These are phyloP conservation scores for Oxytorus armatus DNA, from an alignment of 2,888 invertebrate genomes.

Conservation along the genomic window DNA sequence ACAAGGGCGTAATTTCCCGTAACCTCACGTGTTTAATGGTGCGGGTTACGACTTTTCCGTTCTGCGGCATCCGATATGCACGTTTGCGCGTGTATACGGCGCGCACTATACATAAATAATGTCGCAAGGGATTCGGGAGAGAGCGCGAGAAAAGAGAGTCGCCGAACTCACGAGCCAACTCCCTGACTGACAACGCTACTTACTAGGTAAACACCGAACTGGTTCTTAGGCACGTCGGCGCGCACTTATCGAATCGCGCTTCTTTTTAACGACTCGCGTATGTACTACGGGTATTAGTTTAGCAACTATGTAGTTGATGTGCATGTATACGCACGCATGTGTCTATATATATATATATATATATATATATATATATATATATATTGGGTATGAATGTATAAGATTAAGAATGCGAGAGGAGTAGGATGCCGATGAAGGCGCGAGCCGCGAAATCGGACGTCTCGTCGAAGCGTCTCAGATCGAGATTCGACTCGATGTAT, in stretches of 20 bases:
- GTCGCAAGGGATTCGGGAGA: conserved; percentile 2
- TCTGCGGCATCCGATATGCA: not conserved
- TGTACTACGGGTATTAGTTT: conserved; percentile 32
- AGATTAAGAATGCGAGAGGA: conserved; percentile 43
- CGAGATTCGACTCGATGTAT: conserved; percentile 69
- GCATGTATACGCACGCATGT: conserved; percentile 4
- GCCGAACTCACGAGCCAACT: conserved; percentile 67
- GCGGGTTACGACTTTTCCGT: not conserved
- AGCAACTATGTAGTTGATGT: conserved; percentile 29
- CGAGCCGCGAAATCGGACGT: conserved; percentile 65
- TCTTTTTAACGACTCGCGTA: conserved; percentile 44
- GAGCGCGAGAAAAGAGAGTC: conserved; percentile 21
- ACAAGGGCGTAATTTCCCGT: conserved; percentile 1
- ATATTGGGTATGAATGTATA: not conserved
- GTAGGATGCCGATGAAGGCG: conserved; percentile 50
- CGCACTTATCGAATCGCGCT: conserved; percentile 74
- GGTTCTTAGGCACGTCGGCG: conserved; percentile 75
- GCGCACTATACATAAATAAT: not conserved
- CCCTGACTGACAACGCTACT: conserved; percentile 80
- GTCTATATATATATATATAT: not conserved
- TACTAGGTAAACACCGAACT: conserved; percentile 79
- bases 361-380: conserved; percentile 18
- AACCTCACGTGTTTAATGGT: not conserved
- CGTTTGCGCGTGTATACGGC: not conserved
- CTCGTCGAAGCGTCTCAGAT: conserved; percentile 64